Conservation (phyloP, 2,113 vertebrate species). For the Delphinus delphis region DNA sequence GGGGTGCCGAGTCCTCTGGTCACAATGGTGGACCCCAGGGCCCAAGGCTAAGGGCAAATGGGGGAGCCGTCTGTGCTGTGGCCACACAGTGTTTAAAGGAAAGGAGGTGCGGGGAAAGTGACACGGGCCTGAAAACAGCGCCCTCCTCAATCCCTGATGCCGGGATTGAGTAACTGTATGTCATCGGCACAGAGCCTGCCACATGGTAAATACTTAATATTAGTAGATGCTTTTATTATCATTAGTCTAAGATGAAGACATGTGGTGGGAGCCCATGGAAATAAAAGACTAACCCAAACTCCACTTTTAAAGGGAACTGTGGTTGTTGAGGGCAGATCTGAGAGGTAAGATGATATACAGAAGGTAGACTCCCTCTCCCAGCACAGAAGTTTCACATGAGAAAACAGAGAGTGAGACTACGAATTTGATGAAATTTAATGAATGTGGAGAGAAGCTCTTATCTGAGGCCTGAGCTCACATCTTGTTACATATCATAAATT, state of each 20-base stretch:
- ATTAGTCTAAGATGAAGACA: neutral
- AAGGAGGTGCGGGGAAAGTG: neutral
- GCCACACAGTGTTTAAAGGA: neutral
- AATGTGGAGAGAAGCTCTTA: neutral
- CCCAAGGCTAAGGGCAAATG: neutral
- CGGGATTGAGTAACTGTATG: too few relatives aligned
- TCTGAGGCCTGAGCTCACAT: neutral
- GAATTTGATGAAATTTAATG: neutral
- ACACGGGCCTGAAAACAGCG: fast-evolving
- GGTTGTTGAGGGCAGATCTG: neutral
- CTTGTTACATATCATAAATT: neutral
- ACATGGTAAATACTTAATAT: fast-evolving
- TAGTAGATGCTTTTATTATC: neutral
- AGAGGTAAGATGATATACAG: neutral
- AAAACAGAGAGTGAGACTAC: neutral
- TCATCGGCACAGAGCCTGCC: neutral
- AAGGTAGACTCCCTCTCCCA: neutral
- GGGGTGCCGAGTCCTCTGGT: neutral
- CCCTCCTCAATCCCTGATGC: neutral
- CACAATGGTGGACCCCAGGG: neutral
- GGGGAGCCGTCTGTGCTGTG: neutral
- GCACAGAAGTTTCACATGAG: neutral
- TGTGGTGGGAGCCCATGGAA: neutral
- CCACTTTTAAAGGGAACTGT: neutral
- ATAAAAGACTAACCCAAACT: neutral